Base-by-base conservation (phyloP, 2,888 invertebrate species). In the Sarcophaga caerulescens region DNA sequence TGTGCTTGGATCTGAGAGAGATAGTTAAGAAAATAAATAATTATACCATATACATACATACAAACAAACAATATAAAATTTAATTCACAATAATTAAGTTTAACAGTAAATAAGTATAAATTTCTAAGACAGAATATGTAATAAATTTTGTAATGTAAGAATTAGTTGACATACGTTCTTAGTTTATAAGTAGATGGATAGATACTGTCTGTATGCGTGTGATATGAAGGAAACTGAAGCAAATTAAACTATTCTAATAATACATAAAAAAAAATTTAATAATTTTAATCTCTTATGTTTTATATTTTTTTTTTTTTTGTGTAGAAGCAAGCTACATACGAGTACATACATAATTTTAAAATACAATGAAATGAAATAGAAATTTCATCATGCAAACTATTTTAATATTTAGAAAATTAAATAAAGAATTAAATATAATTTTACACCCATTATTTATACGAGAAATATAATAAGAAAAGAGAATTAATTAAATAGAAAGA, bases 181-280 rank as follows among this genome's bases (percentile, higher is more conserved):
- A 78, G 68, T 21, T 25, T 45, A 74, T 83, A 79, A 83, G 78
- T 75, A 84, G 75, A 70, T 69, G 59, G 69, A 35, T 35, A 35
- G 35, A 69, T 69, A 68, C 57, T 74, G 52, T 65, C 59, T 74
- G 69, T 75, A 75, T 69, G 74, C 45, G 79, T 75, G 84, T 84
- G 84, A 84, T 84, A 84, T 75, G 75, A 84, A 79, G 59, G 79
- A 65, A 84, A 84, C 84, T 84, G 35, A 84, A 79, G 84, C 84
- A 84, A 84, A 84, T 79, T 78, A 78, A 62, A 71, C 12, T 12
- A 70, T 35, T 47, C 23, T 82, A 60, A 25, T 73, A 59, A 66
- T 63, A 75, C 17, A 76, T 71, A 8, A 44, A 35, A n/a, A n/a
- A n/a, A n/a, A n/a, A n/a, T n/a, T n/a, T n/a, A n/a, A n/a, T n/a